Evolutionary conservation across 2,797 vertebrate species (phyloP), one percentile per base, ranked within the genome.

Genomic region (Gymnoscopelus braueri): DNA sequence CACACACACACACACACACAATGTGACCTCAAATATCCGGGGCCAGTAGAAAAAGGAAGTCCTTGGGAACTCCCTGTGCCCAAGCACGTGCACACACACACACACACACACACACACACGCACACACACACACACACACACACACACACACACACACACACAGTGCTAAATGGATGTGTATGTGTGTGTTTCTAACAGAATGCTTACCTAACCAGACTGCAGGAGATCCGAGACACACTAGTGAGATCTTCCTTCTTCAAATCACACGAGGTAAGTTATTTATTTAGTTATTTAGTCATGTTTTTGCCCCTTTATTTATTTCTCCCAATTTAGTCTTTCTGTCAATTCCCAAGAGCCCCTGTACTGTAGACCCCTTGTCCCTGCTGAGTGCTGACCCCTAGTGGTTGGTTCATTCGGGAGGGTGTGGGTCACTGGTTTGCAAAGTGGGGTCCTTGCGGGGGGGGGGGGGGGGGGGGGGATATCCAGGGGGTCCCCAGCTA

Each of bases 221-320:
- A 95, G 78, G 95, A 96, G 71, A 94, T 99, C 75, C 91, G 83
- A 0, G 92, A 87, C 69, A 96, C 94, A 48, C 91, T 99, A 84
- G 96, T 97, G 88, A 85, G 80, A 0, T 99, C 98, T 5, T 83
- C 94, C 0, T 99, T 99, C 94, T 99, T 99, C 91, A 95, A 94
- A 89, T 93, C 93, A 75, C 98, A 99, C 0, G 97, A 99, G 97
- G 98, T 99, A 93, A 87, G 71, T 35, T 6, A 1, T 35, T 35
- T 4, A 35, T 35, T 35, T 35, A 2, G 4, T 35, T 35, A 35
- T 5, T 35, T 5, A 5, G 1, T 19, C 19, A 19, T 19, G 19
- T 35, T 35, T 35, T 35, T 35, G 1, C 26, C 2, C 3, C 26
- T 29, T 29, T 29, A 29, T 29, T 29, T 29, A 29, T 29, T 29